Base-by-base conservation (phyloP, 2,888 invertebrate genomes). In the Limnephilus lunatus region DNA sequence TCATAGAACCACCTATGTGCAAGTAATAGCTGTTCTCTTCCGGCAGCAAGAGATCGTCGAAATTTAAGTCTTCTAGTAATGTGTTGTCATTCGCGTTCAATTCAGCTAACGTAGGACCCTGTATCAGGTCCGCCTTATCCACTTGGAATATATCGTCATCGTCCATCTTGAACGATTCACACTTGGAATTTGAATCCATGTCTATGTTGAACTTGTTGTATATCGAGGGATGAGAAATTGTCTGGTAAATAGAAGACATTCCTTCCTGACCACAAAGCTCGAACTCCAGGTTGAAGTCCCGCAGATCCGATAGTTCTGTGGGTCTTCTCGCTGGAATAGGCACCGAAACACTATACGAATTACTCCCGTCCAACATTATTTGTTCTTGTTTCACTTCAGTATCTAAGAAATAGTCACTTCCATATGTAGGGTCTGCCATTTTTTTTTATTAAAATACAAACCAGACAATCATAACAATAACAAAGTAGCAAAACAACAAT, bases 91-190 rank as follows among this genome's bases (percentile, higher is more conserved):
- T 98, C 31, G 98, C 98, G 95, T 98, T 98, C 90, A 99, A 95
- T 95, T 98, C 98, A 0, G 98, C 98, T 91, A 99, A 96, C 93
- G 98, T 98, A 0, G 98, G 98, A 5, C 98, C 97, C 95, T 98
- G 97, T 94, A 98, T 98, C 93, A 98, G 96, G 95, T 98, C 98
- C 81, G 98, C 97, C 95, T 98, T 98, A 95, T 98, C 98, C 91
- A 98, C 98, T 35, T 92, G 96, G 95, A 98, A 98, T 94, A 98
- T 98, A 94, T 98, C 98, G 94, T 98, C 98, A 94, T 98, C 98
- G 94, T 98, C 98, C 97, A 98, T 97, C 95, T 97, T 97, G 94
- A 97, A 97, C 19, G 97, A 96, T 94, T 97, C 97, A 89, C 95
- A 95, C 95, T 96, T 97, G 32, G 95, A 94, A 88, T 94, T 95